Evolutionary conservation across 2,888 invertebrate genomes (phyloP).

Genomic region (Hipparchia semele): DNA sequence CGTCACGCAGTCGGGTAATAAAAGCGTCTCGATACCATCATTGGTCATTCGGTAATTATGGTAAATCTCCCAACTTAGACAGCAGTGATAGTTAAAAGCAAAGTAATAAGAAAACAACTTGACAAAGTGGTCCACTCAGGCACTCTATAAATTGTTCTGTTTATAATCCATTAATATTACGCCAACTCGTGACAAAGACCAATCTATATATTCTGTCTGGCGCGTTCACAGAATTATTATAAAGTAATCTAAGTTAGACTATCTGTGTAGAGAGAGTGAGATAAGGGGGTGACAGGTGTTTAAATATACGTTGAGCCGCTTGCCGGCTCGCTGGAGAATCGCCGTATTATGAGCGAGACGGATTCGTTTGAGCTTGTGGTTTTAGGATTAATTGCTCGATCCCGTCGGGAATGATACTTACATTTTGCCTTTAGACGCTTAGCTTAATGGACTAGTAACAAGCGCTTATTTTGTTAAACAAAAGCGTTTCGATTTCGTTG

Average conservation of each 20-base stretch:
- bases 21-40: no score
- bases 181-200: slow-evolving; percentile 66
- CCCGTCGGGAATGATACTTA: slow-evolving; percentile 42
- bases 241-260: slow-evolving; percentile 80
- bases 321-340: slow-evolving; percentile 56
- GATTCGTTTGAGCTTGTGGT: slow-evolving; percentile 60
- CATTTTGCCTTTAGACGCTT: slow-evolving; percentile 41
- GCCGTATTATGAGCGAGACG: slow-evolving; percentile 59
- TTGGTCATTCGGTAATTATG: neutral
- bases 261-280: slow-evolving; percentile 53
- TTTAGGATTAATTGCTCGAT: slow-evolving; percentile 59
- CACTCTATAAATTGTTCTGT: slow-evolving; percentile 54
- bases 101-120: slow-evolving; percentile 50
- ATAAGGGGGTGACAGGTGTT: slow-evolving; percentile 74
- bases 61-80: slow-evolving; percentile 4
- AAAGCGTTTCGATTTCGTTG: slow-evolving; percentile 17
- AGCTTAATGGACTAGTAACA: slow-evolving; percentile 38
- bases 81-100: slow-evolving; percentile 17
- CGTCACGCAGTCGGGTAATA: no score
- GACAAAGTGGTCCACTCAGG: slow-evolving; percentile 60
- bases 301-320: slow-evolving; percentile 67
- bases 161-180: slow-evolving; percentile 65
- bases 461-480: slow-evolving; percentile 26
- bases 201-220: slow-evolving; percentile 71
- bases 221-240: slow-evolving; percentile 72